These are phyloP conservation scores for Stenodema calcarata DNA, from an alignment of 2,888 invertebrate species.

Conservation along the genomic window DNA sequence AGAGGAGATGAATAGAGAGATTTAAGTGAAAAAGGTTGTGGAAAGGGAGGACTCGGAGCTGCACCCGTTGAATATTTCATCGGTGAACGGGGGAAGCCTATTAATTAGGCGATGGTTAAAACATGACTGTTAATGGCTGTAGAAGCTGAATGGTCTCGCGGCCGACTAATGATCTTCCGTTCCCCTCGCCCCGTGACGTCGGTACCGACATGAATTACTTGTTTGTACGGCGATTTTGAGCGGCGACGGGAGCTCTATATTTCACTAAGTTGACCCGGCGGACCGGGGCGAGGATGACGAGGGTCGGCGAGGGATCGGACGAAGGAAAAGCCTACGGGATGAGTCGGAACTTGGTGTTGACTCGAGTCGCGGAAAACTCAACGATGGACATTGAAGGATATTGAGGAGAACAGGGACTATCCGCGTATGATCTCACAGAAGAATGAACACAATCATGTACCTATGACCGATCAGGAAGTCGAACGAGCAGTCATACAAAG, in stretches of 20 bases:
- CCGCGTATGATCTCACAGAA: too few relatives aligned
- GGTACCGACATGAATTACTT: neutral
- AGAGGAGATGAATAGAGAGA: conserved; percentile 55
- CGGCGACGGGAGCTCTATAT: neutral
- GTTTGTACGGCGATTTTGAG: neutral
- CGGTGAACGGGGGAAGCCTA: conserved; percentile 43
- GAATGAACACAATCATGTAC: too few relatives aligned
- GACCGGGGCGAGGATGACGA: too few relatives aligned
- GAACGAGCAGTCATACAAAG: neutral
- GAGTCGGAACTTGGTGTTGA: too few relatives aligned
- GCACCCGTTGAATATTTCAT: conserved; percentile 55
- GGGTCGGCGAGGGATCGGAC: too few relatives aligned
- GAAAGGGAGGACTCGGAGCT: conserved; percentile 43
- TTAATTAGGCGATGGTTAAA: conserved; percentile 55
- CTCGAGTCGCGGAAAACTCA: too few relatives aligned
- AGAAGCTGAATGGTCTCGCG: conserved; percentile 18
- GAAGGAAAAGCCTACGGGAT: too few relatives aligned
- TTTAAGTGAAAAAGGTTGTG: conserved; percentile 55
- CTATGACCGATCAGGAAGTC: neutral
- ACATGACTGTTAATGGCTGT: conserved; percentile 54
- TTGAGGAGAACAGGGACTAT: neutral
- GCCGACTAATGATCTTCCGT: conserved; percentile 22
- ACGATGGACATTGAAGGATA: too few relatives aligned
- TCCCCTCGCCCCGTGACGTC: too few relatives aligned
- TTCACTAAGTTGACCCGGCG: too few relatives aligned